Evolutionary conservation across 1,140 invertebrate species (phyloP).

Genomic region (Lasioglossum albipes): DNA sequence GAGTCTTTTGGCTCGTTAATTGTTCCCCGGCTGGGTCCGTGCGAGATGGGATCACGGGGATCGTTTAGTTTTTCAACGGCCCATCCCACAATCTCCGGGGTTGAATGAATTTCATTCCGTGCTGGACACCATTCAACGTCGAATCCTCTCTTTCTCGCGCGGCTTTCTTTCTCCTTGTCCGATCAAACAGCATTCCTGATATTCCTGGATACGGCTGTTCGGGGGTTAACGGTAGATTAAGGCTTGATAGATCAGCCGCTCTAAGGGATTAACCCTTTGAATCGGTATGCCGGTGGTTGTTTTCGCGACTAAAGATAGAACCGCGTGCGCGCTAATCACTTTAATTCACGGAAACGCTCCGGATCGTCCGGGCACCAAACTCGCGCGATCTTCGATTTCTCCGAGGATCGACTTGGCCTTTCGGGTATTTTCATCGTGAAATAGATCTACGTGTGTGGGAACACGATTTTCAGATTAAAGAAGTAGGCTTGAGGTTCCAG

Average conservation of each 20-base stretch:
- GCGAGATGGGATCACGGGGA: not conserved
- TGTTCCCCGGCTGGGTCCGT: constrained; percentile 2
- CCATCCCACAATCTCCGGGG: not conserved
- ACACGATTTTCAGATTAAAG: too few species aligned
- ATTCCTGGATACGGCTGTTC: constrained; percentile 44
- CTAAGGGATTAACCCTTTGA: constrained; percentile 48
- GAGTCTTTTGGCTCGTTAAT: constrained; percentile 46
- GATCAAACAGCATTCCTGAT: constrained; percentile 39
- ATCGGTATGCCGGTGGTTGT: constrained; percentile 42
- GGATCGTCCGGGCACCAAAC: not conserved
- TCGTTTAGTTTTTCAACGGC: not conserved
- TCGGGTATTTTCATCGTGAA: not conserved
- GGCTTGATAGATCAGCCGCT: constrained; percentile 51
- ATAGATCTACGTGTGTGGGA: too few species aligned
- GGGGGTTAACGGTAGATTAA: constrained; percentile 58
- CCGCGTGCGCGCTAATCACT: not conserved
- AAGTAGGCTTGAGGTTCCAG: too few species aligned
- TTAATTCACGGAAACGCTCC: not conserved
- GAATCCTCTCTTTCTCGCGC: not conserved
- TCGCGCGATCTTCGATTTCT: not conserved
- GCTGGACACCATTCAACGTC: constrained; percentile 26
- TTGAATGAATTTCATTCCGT: constrained; percentile 50
- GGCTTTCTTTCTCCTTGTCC: constrained; percentile 24
- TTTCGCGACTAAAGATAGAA: constrained; percentile 26
- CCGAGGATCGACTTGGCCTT: not conserved